A percentile compares a stretch with the other conserved stretches of the same genome.
These are phyloP conservation scores for Pseudobourletiella spinata DNA, from an alignment of 1,140 invertebrate species.

Conservation along the genomic window DNA sequence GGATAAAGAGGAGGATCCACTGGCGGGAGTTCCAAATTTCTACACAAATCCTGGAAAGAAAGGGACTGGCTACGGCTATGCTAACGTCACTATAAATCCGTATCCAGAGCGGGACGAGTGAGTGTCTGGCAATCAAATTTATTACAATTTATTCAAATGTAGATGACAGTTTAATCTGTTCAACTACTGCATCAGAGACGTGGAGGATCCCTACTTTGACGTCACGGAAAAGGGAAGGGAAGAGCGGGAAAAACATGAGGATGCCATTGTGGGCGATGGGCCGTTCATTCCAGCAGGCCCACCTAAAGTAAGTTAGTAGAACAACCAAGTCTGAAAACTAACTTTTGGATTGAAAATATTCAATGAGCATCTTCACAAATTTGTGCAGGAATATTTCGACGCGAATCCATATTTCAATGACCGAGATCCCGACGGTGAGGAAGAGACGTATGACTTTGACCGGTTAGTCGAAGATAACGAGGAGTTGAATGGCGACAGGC, in stretches of 20 bases:
- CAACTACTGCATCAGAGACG: not conserved
- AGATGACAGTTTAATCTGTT: not conserved
- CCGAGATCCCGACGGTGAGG: constrained; percentile 25
- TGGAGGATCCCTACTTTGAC: constrained; percentile 31
- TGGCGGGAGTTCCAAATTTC: constrained; percentile 20
- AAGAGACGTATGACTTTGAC: constrained; percentile 27
- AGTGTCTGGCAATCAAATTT: not conserved
- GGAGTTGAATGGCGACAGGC: constrained; percentile 4
- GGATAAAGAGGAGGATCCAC: constrained; percentile 3
- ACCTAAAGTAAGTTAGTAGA: constrained; percentile 9
- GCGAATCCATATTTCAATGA: constrained; percentile 29
- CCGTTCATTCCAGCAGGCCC: constrained; percentile 14
- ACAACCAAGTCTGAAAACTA: not conserved
- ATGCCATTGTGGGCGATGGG: constrained; percentile 1
- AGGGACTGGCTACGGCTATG: constrained; percentile 32
- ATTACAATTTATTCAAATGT: not conserved
- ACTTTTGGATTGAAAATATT: not conserved
- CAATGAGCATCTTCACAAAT: no score
- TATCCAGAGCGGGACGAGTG: constrained; percentile 23
- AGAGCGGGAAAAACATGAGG: constrained; percentile 25
- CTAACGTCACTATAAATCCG: constrained; percentile 23
- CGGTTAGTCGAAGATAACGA: constrained; percentile 3
- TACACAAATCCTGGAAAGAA: constrained; percentile 32
- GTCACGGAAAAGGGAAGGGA: constrained; percentile 7
- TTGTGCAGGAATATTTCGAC: constrained; percentile 31